phyloP scores from a whole-genome alignment of 2,113 vertebrate genomes.

The Ceratotherium simum region DNA sequence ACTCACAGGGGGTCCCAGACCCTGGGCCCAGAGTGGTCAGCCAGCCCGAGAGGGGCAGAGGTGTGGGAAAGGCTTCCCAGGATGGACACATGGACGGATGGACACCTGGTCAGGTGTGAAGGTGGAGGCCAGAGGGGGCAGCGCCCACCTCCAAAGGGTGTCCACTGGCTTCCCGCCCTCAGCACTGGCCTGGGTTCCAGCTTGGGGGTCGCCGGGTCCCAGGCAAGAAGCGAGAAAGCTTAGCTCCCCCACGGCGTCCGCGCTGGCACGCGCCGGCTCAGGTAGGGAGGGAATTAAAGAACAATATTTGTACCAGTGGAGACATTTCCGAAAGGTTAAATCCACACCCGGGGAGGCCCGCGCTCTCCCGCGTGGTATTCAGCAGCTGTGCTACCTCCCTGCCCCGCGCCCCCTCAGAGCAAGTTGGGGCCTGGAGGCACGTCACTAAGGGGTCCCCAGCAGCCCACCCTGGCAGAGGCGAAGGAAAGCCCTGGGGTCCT shows the following conservation, averaged over 20 bases:
- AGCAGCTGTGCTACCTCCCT: background rate
- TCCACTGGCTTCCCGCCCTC: background rate
- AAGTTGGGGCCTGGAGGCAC: fast-evolving
- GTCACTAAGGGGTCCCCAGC: background rate
- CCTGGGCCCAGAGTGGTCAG: fast-evolving
- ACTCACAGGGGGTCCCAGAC: background rate
- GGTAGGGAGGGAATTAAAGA: constrained; percentile 37
- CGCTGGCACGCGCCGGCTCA: background rate
- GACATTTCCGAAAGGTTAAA: constrained; percentile 79
- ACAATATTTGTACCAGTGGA: constrained; percentile 41
- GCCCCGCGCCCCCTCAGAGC: background rate
- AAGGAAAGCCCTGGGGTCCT: fast-evolving
- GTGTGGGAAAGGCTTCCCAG: background rate
- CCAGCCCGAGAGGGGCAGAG: too few relatives aligned
- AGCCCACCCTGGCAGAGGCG: background rate
- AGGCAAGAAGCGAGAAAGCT: background rate
- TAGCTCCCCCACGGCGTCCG: fast-evolving
- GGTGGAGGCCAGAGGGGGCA: background rate
- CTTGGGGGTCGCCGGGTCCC: background rate
- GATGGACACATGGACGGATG: fast-evolving
- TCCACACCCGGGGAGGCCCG: background rate
- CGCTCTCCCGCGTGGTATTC: fast-evolving
- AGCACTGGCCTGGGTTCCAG: too few relatives aligned
- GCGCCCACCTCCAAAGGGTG: fast-evolving
- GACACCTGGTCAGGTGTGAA: fast-evolving